Evolutionary conservation across 1,140 invertebrate genomes (phyloP), one percentile per base, ranked within the genome.

Genomic region (Drosophila mayri): DNA sequence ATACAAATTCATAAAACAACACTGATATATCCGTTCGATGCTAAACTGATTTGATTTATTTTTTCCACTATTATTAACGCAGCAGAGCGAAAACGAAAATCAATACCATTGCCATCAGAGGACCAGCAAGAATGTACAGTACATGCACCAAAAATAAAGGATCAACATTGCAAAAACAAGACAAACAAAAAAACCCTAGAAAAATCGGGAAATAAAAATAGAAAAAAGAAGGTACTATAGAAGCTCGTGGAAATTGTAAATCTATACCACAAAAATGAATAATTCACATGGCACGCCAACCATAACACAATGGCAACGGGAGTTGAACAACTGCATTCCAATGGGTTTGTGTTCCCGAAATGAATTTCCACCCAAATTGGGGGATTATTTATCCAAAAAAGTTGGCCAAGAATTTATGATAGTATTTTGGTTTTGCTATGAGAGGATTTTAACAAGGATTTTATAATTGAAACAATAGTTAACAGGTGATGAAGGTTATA

Each of bases 21-120:
- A 76, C 52, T 59, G 55, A 62, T 41, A 55, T 70, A 66, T 67
- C 41, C 49, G 49, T 11, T 22, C 49, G 59, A 18, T 64, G 58
- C 43, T 76, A 76, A 67, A 65, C 66, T 81, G 75, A 86, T 87
- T 88, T 88, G 79, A 77, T 87, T 88, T 87, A 80, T 83, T 87
- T 87, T 70, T 40, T n/a, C 22, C 30, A 49, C 43, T 60, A 81
- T 77, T 78, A 75, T 70, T 41, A 52, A 70, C 62, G 72, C 58
- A 55, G 41, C 58, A 49, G 25, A 40, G 47, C 32, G 46, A 65
- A 59, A 64, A 75, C 61, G 52, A 58, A 76, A 76, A 76, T 76
- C 71, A 74, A 74, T 72, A 72, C 54, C 59, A 41, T 16, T 4
- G 22, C 44, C 30, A 41, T 28, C 49, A 25, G 32, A 59, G 54